Conservation (phyloP, 2,113 vertebrate species). For the Mandrillus leucophaeus region DNA sequence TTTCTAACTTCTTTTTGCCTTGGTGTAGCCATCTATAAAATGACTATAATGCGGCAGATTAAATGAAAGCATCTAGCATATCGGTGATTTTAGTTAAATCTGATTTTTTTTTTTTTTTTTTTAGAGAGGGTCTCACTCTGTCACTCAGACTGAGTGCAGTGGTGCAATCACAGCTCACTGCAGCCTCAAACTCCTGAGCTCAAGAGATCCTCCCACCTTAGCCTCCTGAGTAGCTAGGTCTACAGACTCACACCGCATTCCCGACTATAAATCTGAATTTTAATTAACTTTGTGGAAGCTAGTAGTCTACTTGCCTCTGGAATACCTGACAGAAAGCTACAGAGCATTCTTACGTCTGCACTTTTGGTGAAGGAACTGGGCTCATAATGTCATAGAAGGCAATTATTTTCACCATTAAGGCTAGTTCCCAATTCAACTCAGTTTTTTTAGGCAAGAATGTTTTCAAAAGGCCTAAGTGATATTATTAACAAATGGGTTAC, state of each 20-base stretch:
- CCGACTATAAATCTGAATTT: not conserved
- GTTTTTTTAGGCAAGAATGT: constrained; percentile 70
- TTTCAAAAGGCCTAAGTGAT: constrained; percentile 74
- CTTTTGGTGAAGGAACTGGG: constrained; percentile 2
- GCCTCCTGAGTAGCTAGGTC: too few relatives aligned
- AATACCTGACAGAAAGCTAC: constrained; percentile 30
- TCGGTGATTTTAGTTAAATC: not conserved
- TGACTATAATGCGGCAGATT: not conserved
- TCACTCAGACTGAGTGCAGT: too few relatives aligned
- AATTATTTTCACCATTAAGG: constrained; percentile 72
- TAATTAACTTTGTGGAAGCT: constrained; percentile 21
- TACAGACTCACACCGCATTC: too few relatives aligned
- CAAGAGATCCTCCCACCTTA: too few relatives aligned
- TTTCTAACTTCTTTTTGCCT: not conserved
- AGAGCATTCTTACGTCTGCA: constrained; percentile 6
- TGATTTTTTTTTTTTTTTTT: too few relatives aligned
- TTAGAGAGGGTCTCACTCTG: too few relatives aligned
- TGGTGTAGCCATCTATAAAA: not conserved
- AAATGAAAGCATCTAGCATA: not conserved
- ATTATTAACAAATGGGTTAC: constrained; percentile 78
- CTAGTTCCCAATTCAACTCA: constrained; percentile 68
- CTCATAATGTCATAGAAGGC: constrained; percentile 37
- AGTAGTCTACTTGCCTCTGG: not conserved
- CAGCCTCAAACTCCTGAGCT: too few relatives aligned
- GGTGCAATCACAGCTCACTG: too few relatives aligned